Base-by-base conservation (phyloP, 2,113 vertebrate species). In the Passer montanus region DNA sequence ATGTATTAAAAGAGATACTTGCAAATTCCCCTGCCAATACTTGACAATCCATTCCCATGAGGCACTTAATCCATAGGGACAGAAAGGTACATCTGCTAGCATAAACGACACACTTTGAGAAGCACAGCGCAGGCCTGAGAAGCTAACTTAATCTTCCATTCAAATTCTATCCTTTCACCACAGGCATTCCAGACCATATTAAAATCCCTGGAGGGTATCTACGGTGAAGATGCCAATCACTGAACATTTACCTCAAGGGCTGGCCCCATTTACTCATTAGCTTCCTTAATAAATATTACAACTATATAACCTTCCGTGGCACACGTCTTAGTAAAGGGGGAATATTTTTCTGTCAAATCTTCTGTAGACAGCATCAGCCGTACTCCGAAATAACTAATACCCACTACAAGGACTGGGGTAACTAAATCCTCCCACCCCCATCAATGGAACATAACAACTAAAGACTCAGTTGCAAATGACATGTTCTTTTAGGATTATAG, bases 231-330 rank as follows among this genome's bases (percentile, higher is more conserved):
- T 18, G 14, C n/a, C 80, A 82, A 93, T 80, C 59, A 59, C n/a
- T 9, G 46, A 84, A 93, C 30, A 27, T 62, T 58, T 62, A 93
- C 43, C 84, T 83, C 50, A 76, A 83, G 74, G 66, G 55, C 31
- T 91, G 37, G 66, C 75, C 58, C 35, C 78, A 62, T 53, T 89
- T 73, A 77, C 35, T 94, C 58, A 72, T 91, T 94, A 89, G 53
- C 53, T 79, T 92, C 43, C 66, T 72, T 66, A 53, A 90, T 60
- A 95, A 82, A 83, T 87, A 87, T 66, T 69, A 47, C 23, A 84
- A 66, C 53, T 89, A 73, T 33, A 60, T 82, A 79, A 79, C 37
- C 49, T 84, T 91, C 26, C 0, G 0, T 46, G 19, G 52, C 41
- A 82, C 30, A 28, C 10, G 73, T 52, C 41, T 60, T 46, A 64